Conservation (phyloP, 1,140 invertebrate genomes). For the Chrysopa pallens region DNA sequence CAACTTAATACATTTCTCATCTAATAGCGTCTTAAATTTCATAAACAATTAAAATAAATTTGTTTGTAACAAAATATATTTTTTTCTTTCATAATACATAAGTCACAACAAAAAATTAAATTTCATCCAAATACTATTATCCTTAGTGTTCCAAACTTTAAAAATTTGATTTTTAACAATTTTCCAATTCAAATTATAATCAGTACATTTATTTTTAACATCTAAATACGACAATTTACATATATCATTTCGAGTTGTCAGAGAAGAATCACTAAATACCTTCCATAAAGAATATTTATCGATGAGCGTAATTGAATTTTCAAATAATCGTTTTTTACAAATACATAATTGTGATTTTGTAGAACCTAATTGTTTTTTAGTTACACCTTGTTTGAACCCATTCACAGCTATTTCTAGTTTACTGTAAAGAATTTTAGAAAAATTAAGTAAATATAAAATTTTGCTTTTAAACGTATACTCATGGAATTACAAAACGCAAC, state of each 20-base stretch:
- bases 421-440: constrained; percentile 23
- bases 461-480: no score
- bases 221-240: constrained; percentile 23
- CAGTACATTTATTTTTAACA: constrained; percentile 24
- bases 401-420: constrained; percentile 54
- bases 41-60: no score
- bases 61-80: no score
- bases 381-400: constrained; percentile 63
- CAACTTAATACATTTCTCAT: no score
- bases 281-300: constrained; percentile 9
- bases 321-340: constrained; percentile 42
- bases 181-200: constrained; percentile 27
- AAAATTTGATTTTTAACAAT: constrained; percentile 28
- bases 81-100: no score
- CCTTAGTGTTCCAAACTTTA: constrained; percentile 35
- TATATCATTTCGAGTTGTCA: constrained; percentile 9
- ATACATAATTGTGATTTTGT: constrained; percentile 32
- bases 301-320: constrained; percentile 31
- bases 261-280: constrained; percentile 11
- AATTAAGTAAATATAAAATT: no score
- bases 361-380: constrained; percentile 44
- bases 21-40: no score
- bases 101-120: no score
- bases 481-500: no score
- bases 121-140: constrained; percentile 13